Evolutionary conservation across 2,113 vertebrate species (phyloP).

Genomic region (Chamaea fasciata): DNA sequence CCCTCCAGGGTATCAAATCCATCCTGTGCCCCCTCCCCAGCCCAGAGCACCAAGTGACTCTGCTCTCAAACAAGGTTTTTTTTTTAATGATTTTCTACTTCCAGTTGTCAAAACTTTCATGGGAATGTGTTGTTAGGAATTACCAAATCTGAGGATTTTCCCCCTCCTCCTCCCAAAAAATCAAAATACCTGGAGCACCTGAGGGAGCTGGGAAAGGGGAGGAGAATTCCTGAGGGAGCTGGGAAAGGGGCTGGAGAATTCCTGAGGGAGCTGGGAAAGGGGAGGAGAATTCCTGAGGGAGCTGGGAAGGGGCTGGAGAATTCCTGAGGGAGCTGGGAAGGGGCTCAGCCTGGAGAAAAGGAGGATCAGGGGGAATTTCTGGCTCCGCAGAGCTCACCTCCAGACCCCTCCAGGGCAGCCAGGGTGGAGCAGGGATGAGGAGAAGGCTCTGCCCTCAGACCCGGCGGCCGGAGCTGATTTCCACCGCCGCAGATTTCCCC

Average conservation of each 20-base stretch:
- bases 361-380: background rate
- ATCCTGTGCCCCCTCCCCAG: background rate
- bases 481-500: background rate
- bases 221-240: too few species aligned
- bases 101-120: background rate
- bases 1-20: background rate
- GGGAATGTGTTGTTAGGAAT: background rate
- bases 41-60: background rate
- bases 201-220: background rate
- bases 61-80: background rate
- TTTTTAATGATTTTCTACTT: background rate
- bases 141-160: background rate
- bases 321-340: background rate
- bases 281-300: background rate
- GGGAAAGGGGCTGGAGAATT: too few species aligned
- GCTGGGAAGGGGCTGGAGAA: too few species aligned
- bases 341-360: too few species aligned
- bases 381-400: background rate
- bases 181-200: too few species aligned
- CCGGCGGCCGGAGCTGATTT: background rate
- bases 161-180: accelerated
- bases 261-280: background rate
- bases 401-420: background rate
- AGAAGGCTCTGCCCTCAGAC: accelerated
- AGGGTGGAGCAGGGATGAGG: background rate